Evolutionary conservation across 2,113 vertebrate genomes (phyloP).

Genomic region (Melanostigma gelatinosum): DNA sequence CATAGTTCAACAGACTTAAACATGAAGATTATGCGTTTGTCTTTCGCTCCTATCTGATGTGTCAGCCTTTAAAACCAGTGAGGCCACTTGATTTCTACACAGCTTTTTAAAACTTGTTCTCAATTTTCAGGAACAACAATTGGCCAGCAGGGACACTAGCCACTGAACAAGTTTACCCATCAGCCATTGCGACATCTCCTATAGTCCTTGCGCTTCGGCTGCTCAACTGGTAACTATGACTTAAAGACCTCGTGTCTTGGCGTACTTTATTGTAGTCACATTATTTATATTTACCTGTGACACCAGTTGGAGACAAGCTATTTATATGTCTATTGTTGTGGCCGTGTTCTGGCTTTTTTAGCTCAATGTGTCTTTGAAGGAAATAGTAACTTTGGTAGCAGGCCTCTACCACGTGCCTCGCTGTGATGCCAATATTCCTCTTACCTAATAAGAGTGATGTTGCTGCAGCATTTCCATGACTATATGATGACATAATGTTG

Average conservation of each 20-base stretch:
- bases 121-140: background rate
- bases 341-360: too few relatives aligned
- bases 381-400: background rate
- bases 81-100: fast-evolving
- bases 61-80: fast-evolving
- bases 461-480: conserved; percentile 17
- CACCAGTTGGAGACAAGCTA: fast-evolving
- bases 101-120: background rate
- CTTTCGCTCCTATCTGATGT: conserved; percentile 84
- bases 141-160: conserved; percentile 17
- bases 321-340: fast-evolving
- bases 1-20: conserved; percentile 67
- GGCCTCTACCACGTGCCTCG: conserved; percentile 68
- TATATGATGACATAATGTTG: conserved; percentile 92
- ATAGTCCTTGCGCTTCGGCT: conserved; percentile 64
- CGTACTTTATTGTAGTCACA: fast-evolving
- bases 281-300: fast-evolving
- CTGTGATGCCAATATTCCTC: fast-evolving
- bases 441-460: fast-evolving
- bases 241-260: fast-evolving
- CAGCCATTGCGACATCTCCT: conserved; percentile 62
- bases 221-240: fast-evolving
- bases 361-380: fast-evolving
- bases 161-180: conserved; percentile 54
- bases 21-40: conserved; percentile 73